Evolutionary conservation across 1,140 invertebrate genomes (phyloP), one percentile per base, ranked within the genome.

Genomic region (Caerostris darwini): DNA sequence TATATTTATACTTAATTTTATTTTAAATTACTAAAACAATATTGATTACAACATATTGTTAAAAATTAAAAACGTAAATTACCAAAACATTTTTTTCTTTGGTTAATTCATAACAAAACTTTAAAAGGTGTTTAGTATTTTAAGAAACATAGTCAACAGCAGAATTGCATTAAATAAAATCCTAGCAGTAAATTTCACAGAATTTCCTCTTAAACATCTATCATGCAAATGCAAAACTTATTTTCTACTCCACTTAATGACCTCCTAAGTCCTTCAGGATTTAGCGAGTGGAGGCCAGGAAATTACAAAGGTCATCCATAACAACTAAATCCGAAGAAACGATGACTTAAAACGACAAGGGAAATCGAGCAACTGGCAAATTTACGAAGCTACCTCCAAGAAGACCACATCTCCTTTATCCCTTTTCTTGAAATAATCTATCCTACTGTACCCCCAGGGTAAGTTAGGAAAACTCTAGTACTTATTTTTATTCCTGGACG

Each of bases 241-340:
- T 50, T 71, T 71, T 34, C 69, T 10, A 4, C n/a, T 71, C 19
- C 34, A 3, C 7, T 50, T 71, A 71, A 71, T 53, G 69, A 71
- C 50, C 69, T 71, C 69, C 3, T 3, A 8, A 7, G 19, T 71
- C 69, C 19, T 71, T 10, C 69, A 71, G 69, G 7, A 50, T 8
- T 7, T 4, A 34, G 34, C 8, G 19, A 50, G 2, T 3, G 69
- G 19, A 71, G 7, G 0, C 7, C 34, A 50, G 69, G 69, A 71
- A 71, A 71, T 71, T 71, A 71, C 69, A 71, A 71, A 71, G 34
- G 34, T 71, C 69, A 71, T 71, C 50, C 34, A 50, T 71, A 71
- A 71, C 69, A 71, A 71, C 69, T 71, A 71, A 71, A 71, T 71
- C 69, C 69, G 69, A 19, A 71, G 19, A 53, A 71, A 71, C 50